Evolutionary conservation across 2,888 invertebrate genomes (phyloP).

Genomic region (Ashinkailepas kermadecensis): DNA sequence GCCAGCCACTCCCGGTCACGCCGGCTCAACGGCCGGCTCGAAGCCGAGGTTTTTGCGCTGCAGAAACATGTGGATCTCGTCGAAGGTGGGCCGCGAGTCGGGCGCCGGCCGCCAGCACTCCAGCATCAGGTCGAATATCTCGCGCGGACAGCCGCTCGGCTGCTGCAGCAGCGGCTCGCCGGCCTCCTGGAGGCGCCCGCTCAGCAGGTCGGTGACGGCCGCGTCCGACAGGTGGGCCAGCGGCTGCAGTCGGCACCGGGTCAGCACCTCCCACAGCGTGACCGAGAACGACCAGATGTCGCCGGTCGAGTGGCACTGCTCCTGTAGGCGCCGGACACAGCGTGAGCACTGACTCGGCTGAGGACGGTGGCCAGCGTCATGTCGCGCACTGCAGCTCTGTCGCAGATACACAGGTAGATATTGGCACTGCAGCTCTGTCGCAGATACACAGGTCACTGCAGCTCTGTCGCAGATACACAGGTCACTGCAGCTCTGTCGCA

Average conservation of each 20-base stretch:
- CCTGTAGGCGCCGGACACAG: not conserved
- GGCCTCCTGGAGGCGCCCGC: not conserved
- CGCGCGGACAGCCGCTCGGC: not conserved
- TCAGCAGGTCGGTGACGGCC: slow-evolving; percentile 3
- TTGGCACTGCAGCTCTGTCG: not conserved
- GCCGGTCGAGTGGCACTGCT: not conserved
- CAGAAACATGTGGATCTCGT: slow-evolving; percentile 18
- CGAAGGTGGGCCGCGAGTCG: not conserved
- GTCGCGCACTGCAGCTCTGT: not conserved
- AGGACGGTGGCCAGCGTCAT: too few relatives aligned
- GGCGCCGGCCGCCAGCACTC: slow-evolving; percentile 4
- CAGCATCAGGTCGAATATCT: not conserved
- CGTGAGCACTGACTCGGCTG: too few relatives aligned
- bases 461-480: not conserved
- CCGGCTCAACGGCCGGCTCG: not conserved
- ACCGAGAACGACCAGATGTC: slow-evolving; percentile 16
- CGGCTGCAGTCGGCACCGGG: not conserved
- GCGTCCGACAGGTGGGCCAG: not conserved
- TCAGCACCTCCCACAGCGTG: slow-evolving; percentile 11
- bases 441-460: not conserved
- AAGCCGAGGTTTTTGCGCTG: slow-evolving; percentile 8
- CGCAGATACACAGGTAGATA: not conserved
- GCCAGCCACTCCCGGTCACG: not conserved
- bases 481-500: not conserved
- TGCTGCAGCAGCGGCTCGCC: not conserved